These are phyloP conservation scores for Steinernema feltiae DNA, from an alignment of 1,140 invertebrate genomes.

Conservation along the genomic window DNA sequence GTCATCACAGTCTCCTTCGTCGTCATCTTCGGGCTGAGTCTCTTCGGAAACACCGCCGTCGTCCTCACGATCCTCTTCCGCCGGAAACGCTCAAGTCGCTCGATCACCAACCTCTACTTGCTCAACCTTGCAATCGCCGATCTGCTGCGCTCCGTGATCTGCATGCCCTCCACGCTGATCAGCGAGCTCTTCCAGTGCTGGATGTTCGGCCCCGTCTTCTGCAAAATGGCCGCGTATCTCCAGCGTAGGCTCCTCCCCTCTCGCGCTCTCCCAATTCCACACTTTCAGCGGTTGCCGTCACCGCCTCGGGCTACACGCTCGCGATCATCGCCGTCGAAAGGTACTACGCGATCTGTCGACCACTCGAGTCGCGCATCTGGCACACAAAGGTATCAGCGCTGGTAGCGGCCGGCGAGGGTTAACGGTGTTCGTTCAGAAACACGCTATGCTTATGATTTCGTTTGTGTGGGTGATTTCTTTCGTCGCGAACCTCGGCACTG, in stretches of 20 bases:
- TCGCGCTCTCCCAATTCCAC: slow-evolving; percentile 2
- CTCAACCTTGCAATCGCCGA: slow-evolving; percentile 40
- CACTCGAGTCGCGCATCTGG: slow-evolving; percentile 75
- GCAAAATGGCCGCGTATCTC: slow-evolving; percentile 39
- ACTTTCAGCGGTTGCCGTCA: slow-evolving; percentile 41
- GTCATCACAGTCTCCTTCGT: neutral
- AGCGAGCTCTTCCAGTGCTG: slow-evolving; percentile 36
- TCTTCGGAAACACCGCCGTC: slow-evolving; percentile 12
- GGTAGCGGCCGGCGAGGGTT: neutral
- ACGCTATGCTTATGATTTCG: slow-evolving; percentile 28
- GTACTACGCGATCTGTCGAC: slow-evolving; percentile 83
- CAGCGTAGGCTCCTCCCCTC: slow-evolving; percentile 35
- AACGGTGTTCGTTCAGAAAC: slow-evolving; percentile 21
- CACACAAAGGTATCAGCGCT: slow-evolving; percentile 66
- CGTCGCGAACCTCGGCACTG: slow-evolving; percentile 22
- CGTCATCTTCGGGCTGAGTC: neutral
- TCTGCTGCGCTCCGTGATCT: slow-evolving; percentile 32
- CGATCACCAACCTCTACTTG: slow-evolving; percentile 37
- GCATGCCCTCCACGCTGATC: slow-evolving; percentile 38
- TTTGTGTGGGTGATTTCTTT: slow-evolving; percentile 36
- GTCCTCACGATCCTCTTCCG: neutral
- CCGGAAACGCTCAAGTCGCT: slow-evolving; percentile 13
- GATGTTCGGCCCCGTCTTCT: slow-evolving; percentile 37
- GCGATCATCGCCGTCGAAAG: slow-evolving; percentile 80
- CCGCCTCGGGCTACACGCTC: slow-evolving; percentile 63